Evolutionary conservation across 2,113 vertebrate genomes (phyloP), one percentile per base, ranked within the genome.

Genomic region (Acanthochromis polyacanthus): DNA sequence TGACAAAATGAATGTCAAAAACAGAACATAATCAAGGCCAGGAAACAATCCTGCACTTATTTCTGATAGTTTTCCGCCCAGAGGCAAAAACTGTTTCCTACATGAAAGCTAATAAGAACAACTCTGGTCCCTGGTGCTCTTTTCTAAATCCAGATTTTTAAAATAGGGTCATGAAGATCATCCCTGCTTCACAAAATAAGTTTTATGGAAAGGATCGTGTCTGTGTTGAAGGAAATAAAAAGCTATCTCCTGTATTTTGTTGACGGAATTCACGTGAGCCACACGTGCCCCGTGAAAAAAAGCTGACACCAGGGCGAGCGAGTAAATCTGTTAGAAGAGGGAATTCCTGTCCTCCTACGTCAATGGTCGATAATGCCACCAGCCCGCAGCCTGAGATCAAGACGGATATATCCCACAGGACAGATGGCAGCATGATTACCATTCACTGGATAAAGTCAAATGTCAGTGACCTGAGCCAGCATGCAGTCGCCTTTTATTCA

Each of bases 391-490:
- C 74, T 12, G 50, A 81, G 86, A 85, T 91, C 80, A 85, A 57
- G 67, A 80, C 28, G 11, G 79, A 82, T 63, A 71, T 83, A 58
- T 77, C 62, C 59, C n/a, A 28, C 66, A 16, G 68, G 72, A 85
- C 92, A 93, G 90, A 89, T 91, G 90, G 90, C 71, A 57, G 63
- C 69, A 38, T 58, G 84, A 92, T 90, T 89, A 91, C 79, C 86
- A 76, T 23, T 81, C 59, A 80, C 52, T 72, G 70, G 69, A 84
- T 78, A 66, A 84, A 55, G 87, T 68, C 30, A 58, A 25, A 32
- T 78, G 75, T 32, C 30, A 32, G 36, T 57, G 66, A 65, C 61
- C 60, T 32, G 32, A 62, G 55, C 25, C 10, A 55, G 40, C 2
- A n/a, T 57, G 43, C 58, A 70, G 77, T 83, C 52, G 75, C 67